phyloP scores from a whole-genome alignment of 2,888 invertebrate species.

The Aphrophora alni region DNA sequence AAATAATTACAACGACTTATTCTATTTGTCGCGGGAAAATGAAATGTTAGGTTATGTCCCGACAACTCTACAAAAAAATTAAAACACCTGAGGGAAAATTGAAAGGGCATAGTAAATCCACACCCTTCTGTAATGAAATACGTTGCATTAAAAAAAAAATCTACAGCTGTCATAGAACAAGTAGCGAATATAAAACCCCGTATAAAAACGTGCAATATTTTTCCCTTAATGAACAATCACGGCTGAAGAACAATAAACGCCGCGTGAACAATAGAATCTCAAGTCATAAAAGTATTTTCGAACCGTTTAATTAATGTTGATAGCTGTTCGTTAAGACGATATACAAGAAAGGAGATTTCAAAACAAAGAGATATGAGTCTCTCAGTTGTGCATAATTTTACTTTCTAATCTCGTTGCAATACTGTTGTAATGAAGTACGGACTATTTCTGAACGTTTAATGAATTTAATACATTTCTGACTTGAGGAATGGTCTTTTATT shows the following conservation, averaged over 20 bases:
- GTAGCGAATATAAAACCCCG: neutral
- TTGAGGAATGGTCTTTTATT: too few relatives aligned
- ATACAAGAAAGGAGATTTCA: neutral
- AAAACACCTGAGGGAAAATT: too few relatives aligned
- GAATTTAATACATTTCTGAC: too few relatives aligned
- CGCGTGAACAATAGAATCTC: neutral
- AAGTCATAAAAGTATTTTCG: neutral
- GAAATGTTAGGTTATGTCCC: too few relatives aligned
- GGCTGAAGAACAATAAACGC: neutral
- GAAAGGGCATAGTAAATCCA: too few relatives aligned
- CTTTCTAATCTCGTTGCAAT: neutral
- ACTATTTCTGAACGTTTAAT: too few relatives aligned
- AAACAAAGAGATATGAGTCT: neutral
- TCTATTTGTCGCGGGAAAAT: too few relatives aligned
- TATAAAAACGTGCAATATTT: neutral
- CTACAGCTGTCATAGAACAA: too few relatives aligned
- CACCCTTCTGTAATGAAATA: too few relatives aligned
- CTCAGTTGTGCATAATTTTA: neutral
- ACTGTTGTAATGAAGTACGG: neutral
- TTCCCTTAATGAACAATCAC: neutral
- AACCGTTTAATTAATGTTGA: neutral
- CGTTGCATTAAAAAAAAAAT: too few relatives aligned
- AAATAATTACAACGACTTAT: too few relatives aligned
- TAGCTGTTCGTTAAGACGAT: neutral
- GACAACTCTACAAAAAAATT: too few relatives aligned